A percentile compares a stretch with the other conserved stretches of the same genome.
These are phyloP conservation scores for Melanaphis sacchari DNA, from an alignment of 1,140 invertebrate genomes.

Conservation along the genomic window DNA sequence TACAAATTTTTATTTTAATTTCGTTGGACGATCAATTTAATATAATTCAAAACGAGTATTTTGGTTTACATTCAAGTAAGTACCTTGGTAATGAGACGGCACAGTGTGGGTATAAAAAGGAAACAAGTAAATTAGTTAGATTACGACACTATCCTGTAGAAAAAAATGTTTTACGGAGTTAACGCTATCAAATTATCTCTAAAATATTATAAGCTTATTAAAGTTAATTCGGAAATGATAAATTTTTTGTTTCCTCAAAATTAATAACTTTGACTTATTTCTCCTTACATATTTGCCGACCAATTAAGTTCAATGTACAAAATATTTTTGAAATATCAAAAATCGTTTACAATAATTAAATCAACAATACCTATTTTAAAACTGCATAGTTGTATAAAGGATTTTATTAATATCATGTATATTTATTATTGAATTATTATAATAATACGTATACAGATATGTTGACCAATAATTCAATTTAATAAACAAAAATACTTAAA, in stretches of 20 bases:
- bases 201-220: not conserved
- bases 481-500: too few species aligned
- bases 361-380: too few species aligned
- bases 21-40: not conserved
- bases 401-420: too few species aligned
- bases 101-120: not conserved
- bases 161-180: not conserved
- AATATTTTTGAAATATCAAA: too few species aligned
- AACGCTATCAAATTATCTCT: not conserved
- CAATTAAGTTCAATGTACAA: too few species aligned
- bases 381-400: too few species aligned
- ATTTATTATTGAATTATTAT: too few species aligned
- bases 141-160: not conserved
- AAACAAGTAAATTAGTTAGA: not conserved
- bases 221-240: not conserved
- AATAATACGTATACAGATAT: too few species aligned
- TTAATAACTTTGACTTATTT: not conserved
- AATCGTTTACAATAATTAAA: too few species aligned
- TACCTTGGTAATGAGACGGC: not conserved
- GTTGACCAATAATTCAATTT: too few species aligned
- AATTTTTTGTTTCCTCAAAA: not conserved
- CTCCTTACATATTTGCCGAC: too few species aligned
- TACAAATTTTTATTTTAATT: not conserved
- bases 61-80: not conserved
- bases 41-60: not conserved